These are phyloP conservation scores for Morinoia aosen DNA, from an alignment of 2,888 invertebrate genomes.

Conservation along the genomic window DNA sequence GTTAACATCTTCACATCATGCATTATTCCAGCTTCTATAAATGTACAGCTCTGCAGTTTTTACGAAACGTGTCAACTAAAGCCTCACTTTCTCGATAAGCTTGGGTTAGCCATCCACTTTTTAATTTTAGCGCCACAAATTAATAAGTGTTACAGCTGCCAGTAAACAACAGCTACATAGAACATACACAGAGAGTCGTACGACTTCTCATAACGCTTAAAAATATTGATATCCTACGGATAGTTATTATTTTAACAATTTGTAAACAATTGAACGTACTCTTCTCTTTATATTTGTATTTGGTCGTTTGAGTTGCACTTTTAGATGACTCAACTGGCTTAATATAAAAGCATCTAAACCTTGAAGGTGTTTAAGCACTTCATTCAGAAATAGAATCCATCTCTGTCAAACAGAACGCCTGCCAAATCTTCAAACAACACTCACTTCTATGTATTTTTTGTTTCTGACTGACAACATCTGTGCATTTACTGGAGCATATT, in stretches of 20 bases:
- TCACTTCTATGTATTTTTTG: not conserved
- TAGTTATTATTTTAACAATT: no score
- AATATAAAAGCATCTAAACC: not conserved
- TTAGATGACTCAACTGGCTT: not conserved
- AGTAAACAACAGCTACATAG: not conserved
- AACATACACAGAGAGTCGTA: not conserved
- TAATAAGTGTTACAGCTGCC: not conserved
- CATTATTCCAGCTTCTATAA: not conserved
- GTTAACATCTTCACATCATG: no score
- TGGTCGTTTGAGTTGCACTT: not conserved
- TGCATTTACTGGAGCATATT: not conserved
- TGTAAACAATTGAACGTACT: no score
- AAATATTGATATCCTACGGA: not conserved
- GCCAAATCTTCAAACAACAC: not conserved
- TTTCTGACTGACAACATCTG: not conserved
- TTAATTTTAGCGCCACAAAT: not conserved
- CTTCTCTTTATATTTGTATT: not conserved
- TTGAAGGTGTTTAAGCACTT: not conserved
- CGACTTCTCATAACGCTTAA: no score
- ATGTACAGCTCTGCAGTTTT: not conserved
- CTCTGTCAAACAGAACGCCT: not conserved
- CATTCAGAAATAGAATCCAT: not conserved
- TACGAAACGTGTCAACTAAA: not conserved
- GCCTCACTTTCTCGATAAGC: not conserved
- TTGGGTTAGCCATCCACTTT: not conserved